A percentile compares a stretch with the other conserved stretches of the same genome.
Evolutionary conservation across 2,113 vertebrate species (phyloP).

Genomic region (Chlamydotis undulata): DNA sequence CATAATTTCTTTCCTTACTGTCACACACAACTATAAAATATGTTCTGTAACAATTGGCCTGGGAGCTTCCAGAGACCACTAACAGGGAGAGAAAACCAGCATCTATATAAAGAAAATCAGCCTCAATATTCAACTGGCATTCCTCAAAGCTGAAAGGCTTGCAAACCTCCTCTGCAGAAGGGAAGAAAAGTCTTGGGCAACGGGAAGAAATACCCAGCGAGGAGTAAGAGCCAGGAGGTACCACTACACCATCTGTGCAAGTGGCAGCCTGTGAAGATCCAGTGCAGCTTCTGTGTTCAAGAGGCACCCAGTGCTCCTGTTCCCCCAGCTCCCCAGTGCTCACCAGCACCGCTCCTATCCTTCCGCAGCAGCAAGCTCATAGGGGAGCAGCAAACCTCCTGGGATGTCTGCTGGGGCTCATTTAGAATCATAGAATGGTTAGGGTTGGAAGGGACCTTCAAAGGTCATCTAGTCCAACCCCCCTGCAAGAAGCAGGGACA

Average conservation of each 20-base stretch:
- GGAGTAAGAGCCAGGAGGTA: not conserved
- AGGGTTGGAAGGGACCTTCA: too few relatives aligned
- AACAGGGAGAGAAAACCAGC: not conserved
- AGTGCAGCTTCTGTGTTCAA: rapidly evolving
- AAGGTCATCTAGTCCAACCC: too few relatives aligned
- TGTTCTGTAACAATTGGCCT: constrained; percentile 35
- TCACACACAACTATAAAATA: constrained; percentile 27
- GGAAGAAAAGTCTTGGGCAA: not conserved
- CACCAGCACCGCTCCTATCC: not conserved
- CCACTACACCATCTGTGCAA: not conserved
- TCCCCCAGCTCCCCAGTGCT: not conserved
- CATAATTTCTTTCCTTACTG: constrained; percentile 40
- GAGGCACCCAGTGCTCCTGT: not conserved
- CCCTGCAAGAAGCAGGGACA: too few relatives aligned
- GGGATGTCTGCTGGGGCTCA: not conserved
- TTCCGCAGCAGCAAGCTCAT: rapidly evolving
- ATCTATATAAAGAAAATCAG: constrained; percentile 17
- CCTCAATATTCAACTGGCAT: constrained; percentile 9
- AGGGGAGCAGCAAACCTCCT: not conserved
- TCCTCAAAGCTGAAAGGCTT: constrained; percentile 11
- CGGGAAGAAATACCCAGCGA: not conserved
- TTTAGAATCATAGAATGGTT: not conserved
- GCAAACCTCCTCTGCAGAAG: not conserved
- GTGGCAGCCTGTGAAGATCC: rapidly evolving
- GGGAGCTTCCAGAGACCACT: constrained; percentile 23